Base-by-base conservation (phyloP, 2,888 invertebrate genomes). In the Hylaea fasciaria region DNA sequence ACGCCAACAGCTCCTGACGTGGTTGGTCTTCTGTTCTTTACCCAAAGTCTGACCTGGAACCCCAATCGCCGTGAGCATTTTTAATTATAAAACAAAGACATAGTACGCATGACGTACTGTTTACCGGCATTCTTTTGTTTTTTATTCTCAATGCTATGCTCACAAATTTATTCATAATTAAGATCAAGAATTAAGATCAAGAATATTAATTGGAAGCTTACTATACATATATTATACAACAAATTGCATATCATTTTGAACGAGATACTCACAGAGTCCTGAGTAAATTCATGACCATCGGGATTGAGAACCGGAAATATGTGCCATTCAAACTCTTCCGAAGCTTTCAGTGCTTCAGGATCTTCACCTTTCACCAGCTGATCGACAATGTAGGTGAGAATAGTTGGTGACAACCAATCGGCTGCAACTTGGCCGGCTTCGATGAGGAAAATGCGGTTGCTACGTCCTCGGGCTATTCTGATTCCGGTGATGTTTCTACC, bases 261-360 rank as follows among this genome's bases (percentile, higher is more conserved):
- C 4, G 5, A 2, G 4, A 52, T 40, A 70, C 87, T 81, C 76
- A 93, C 94, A 13, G 78, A 82, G 3, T 93, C 92, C 72, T 95
- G 95, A 0, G 95, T 93, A 78, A 94, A 95, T 37, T 93, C 94
- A 71, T 94, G 96, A 1, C 97, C 97, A 85, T 97, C 97, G 10
- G 96, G 96, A 80, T 97, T 97, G 22, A 94, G 83, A 14, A 95
- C 87, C 0, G 97, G 96, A 64, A 96, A 92, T 58, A 97, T 93
- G 77, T 96, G 95, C 95, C 96, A 97, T 66, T 95, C 95, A 71
- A 93, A 93, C 35, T 90, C 89, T 51, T 93, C 86, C 0, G 93
- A 92, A 9, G 94, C 91, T 8, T 81, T 66, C 54, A 82, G 83
- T 0, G 94, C 82, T 12, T 91, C 89, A 0, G 82, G 69, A 28